Evolutionary conservation across 2,113 vertebrate species (phyloP), one percentile per base, ranked within the genome.

Genomic region (Quiscalus mexicanus): DNA sequence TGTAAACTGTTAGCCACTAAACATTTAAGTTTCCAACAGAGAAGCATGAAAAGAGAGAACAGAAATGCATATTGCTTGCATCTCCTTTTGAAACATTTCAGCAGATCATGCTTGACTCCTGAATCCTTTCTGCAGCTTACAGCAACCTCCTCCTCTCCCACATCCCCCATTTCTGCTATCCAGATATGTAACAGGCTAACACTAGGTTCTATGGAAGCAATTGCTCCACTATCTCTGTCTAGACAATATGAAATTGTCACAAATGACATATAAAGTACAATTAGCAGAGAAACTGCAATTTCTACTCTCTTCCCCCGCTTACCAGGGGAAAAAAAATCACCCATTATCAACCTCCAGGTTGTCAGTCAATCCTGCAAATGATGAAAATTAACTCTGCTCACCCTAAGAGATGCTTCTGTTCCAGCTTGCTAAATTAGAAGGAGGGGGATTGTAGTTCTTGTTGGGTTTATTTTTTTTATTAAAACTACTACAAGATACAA

Each of bases 241-340:
- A 98, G 97, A 98, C 98, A 97, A 98, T 97, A 98, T 96, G 92
- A 97, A 97, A 97, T 96, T 97, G 95, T 97, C 97, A 98, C 92
- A 98, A 98, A 94, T 96, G 97, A 97, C 93, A 98, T 92, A 92
- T 97, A 85, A 98, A 97, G 96, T 95, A 98, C 97, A 98, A 98
- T 98, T 97, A 98, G 67, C 49, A 95, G 90, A 98, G 90, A 97
- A 98, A 97, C 94, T 91, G 96, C 91, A 97, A 98, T 98, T 98
- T 97, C 96, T 91, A 97, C 92, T 96, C 92, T 97, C 94, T 92
- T 97, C 97, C 97, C 55, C 93, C 89, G 68, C 94, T 93, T 93
- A 94, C 45, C 41, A 73, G 60, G 74, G 89, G 76, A 49, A 87
- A 74, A 68, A 56, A 77, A 92, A 91, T 56, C 37, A 79, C 89